Percentiles rank a stretch among this genome's conserved stretches.
Evolutionary conservation across 2,797 vertebrate genomes (phyloP).

Genomic region (Sebastes steindachneri): DNA sequence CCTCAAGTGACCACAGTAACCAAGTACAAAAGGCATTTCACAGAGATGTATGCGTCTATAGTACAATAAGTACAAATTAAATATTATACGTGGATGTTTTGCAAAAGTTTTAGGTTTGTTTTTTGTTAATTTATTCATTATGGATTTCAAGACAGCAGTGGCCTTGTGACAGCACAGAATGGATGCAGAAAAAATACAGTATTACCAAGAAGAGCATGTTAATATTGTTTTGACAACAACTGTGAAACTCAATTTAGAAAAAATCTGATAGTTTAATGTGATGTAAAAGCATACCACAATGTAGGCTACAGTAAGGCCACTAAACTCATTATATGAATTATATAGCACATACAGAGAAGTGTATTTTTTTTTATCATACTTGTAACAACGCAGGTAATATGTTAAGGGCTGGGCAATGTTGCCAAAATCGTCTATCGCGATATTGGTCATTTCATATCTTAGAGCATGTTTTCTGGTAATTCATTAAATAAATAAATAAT

Average conservation of each 20-base stretch:
- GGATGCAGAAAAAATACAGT: constrained; percentile 4
- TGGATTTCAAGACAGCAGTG: neutral
- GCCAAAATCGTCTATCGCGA: too few species aligned
- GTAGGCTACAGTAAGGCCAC: too few species aligned
- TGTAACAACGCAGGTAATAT: too few species aligned
- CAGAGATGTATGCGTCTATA: constrained; percentile 41
- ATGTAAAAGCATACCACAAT: too few species aligned
- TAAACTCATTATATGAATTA: too few species aligned
- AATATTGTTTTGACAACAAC: neutral
- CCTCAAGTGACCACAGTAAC: constrained; percentile 20
- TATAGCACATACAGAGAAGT: neutral
- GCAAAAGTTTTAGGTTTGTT: neutral
- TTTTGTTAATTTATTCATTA: neutral
- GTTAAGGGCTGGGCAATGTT: too few species aligned
- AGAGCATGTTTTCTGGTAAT: too few species aligned
- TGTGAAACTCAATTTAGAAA: constrained; percentile 14
- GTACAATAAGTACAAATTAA: neutral
- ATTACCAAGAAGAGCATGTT: constrained; percentile 20
- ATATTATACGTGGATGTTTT: constrained; percentile 6
- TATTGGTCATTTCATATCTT: too few species aligned
- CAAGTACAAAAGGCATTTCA: constrained; percentile 15
- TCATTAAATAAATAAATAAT: too few species aligned
- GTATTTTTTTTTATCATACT: too few species aligned
- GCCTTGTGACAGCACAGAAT: neutral
- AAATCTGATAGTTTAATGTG: neutral